Percentiles rank a stretch among this genome's conserved stretches.
phyloP scores from a whole-genome alignment of 2,797 vertebrate species.

The Synanceia verrucosa region DNA sequence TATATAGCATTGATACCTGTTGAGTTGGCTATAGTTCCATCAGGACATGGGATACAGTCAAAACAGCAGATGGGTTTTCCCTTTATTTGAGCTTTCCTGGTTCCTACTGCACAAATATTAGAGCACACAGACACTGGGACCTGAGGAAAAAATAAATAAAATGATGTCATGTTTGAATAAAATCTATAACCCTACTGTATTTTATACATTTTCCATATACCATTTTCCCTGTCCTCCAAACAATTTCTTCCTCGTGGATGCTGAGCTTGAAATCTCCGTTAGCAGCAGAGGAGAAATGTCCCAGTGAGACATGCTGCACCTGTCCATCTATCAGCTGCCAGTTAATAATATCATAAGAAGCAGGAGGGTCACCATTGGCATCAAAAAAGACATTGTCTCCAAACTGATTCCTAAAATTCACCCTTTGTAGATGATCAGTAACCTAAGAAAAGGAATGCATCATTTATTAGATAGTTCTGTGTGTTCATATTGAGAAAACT shows the following conservation, averaged over 20 bases:
- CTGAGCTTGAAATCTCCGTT: slow-evolving; percentile 64
- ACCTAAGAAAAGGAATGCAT: slow-evolving; percentile 57
- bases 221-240: slow-evolving; percentile 75
- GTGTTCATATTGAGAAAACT: background rate
- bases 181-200: background rate
- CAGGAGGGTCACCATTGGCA: slow-evolving; percentile 78
- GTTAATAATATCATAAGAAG: slow-evolving; percentile 83
- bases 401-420: slow-evolving; percentile 75
- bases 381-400: slow-evolving; percentile 79
- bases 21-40: slow-evolving; percentile 77
- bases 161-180: background rate
- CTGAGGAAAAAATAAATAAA: slow-evolving; percentile 38
- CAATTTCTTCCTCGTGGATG: slow-evolving; percentile 70
- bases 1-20: slow-evolving; percentile 62
- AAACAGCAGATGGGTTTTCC: slow-evolving; percentile 78
- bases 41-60: slow-evolving; percentile 81
- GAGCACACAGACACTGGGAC: slow-evolving; percentile 78
- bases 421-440: slow-evolving; percentile 61
- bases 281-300: slow-evolving; percentile 66
- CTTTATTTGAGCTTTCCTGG: slow-evolving; percentile 76
- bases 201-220: slow-evolving; percentile 35
- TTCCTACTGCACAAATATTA: slow-evolving; percentile 69
- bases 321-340: slow-evolving; percentile 79
- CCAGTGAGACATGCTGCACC: slow-evolving; percentile 80
- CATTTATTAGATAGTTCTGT: background rate